A percentile compares a stretch with the other conserved stretches of the same genome.
Evolutionary conservation across 1,140 invertebrate genomes (phyloP).

Genomic region (Pseudomyrmex sp.): DNA sequence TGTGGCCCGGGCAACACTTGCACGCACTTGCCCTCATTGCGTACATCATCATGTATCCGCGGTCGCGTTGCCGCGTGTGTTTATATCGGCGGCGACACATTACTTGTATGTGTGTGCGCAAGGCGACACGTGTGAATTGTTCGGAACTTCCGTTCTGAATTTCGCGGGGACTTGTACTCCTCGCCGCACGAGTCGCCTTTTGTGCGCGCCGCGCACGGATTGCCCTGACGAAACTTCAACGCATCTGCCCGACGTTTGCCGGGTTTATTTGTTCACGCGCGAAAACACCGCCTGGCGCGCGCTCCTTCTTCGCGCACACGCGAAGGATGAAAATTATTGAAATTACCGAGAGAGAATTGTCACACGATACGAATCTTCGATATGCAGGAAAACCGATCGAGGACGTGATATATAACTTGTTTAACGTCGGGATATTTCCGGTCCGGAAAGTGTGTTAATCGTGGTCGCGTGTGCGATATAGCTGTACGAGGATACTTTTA

Average conservation of each 20-base stretch:
- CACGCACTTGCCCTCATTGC: slow-evolving; percentile 31
- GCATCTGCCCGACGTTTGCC: slow-evolving; percentile 29
- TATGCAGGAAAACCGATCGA: slow-evolving; percentile 30
- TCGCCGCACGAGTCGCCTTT: neutral
- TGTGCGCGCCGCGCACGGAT: slow-evolving; percentile 41
- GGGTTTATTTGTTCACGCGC: slow-evolving; percentile 13
- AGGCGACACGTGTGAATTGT: no score
- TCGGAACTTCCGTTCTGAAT: neutral
- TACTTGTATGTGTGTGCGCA: neutral
- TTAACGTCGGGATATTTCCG: slow-evolving; percentile 15
- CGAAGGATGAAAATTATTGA: slow-evolving; percentile 38
- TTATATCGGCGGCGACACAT: neutral
- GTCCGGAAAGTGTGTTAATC: slow-evolving; percentile 5
- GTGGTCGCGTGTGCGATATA: no score
- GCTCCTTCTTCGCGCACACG: neutral
- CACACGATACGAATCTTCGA: neutral
- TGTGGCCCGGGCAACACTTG: neutral
- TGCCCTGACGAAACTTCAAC: neutral
- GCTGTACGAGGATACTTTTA: no score
- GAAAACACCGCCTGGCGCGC: neutral
- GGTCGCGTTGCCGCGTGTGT: slow-evolving; percentile 19
- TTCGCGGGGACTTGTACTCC: neutral
- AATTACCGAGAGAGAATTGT: slow-evolving; percentile 4
- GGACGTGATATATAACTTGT: slow-evolving; percentile 32
- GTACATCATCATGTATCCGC: neutral